Conservation (phyloP, 2,113 vertebrate species). For the Todiramphus chloris region DNA sequence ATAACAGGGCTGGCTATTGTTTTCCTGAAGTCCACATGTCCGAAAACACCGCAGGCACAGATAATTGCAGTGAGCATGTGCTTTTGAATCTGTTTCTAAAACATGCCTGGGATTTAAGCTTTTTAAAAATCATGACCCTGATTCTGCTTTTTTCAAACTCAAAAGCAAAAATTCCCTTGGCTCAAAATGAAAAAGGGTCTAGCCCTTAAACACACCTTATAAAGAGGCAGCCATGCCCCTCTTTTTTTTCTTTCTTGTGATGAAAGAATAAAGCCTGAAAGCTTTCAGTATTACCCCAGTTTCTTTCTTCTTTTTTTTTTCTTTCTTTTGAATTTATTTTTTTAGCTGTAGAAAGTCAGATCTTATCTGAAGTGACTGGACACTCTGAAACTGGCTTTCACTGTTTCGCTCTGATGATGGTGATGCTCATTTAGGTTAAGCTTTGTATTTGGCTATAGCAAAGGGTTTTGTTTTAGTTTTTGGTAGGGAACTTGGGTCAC, state of each 20-base stretch:
- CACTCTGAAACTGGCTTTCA: not conserved
- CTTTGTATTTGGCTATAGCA: not conserved
- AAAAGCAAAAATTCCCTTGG: constrained; percentile 30
- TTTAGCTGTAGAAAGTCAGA: not conserved
- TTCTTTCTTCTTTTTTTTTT: not conserved
- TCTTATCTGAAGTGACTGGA: not conserved
- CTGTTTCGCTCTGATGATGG: not conserved
- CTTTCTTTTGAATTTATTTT: not conserved
- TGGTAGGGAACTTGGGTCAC: not conserved
- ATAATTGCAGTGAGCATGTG: constrained; percentile 52
- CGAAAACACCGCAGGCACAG: constrained; percentile 30
- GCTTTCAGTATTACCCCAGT: not conserved
- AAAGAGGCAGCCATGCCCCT: not conserved
- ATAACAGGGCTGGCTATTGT: constrained; percentile 60
- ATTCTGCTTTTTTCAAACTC: constrained; percentile 39
- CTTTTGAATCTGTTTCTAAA: constrained; percentile 57
- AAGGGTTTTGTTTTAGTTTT: not conserved
- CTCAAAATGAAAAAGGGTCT: not conserved
- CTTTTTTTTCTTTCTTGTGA: not conserved
- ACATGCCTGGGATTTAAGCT: constrained; percentile 44
- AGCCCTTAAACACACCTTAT: not conserved
- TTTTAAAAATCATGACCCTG: constrained; percentile 33
- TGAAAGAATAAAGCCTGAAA: constrained; percentile 19
- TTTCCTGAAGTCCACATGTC: constrained; percentile 61
- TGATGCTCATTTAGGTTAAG: not conserved